Percentiles rank a stretch among this genome's conserved stretches.
Evolutionary conservation across 2,797 vertebrate genomes (phyloP).

Genomic region (Phalanger gymnotis): DNA sequence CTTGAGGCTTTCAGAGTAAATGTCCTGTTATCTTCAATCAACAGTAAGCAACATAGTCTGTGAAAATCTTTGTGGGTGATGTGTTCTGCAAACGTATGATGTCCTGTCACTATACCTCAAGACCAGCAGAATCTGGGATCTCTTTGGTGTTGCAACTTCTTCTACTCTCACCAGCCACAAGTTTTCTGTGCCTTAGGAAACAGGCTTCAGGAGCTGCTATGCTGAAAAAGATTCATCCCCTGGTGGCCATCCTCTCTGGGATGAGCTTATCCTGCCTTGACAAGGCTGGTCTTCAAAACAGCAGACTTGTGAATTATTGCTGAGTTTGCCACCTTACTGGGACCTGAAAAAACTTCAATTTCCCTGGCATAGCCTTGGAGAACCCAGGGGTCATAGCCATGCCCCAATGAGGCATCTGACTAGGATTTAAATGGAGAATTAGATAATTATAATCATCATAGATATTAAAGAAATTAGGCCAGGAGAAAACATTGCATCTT

Average conservation of each 20-base stretch:
- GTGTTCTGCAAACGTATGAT: neutral
- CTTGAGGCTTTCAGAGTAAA: neutral
- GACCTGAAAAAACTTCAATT: neutral
- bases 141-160: neutral
- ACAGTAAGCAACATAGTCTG: neutral
- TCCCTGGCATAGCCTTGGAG: neutral
- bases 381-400: neutral
- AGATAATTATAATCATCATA: neutral
- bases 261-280: neutral
- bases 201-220: neutral
- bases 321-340: neutral
- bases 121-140: neutral
- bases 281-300: neutral
- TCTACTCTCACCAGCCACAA: neutral
- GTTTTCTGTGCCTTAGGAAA: neutral
- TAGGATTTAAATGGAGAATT: neutral
- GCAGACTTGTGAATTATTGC: neutral
- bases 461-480: neutral
- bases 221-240: neutral
- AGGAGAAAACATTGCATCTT: neutral
- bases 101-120: constrained; percentile 8
- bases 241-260: neutral
- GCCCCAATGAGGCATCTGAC: neutral
- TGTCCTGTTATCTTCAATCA: neutral
- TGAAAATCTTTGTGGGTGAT: neutral